phyloP scores from a whole-genome alignment of 2,113 vertebrate genomes.

The Psittacula cyanocephala region DNA sequence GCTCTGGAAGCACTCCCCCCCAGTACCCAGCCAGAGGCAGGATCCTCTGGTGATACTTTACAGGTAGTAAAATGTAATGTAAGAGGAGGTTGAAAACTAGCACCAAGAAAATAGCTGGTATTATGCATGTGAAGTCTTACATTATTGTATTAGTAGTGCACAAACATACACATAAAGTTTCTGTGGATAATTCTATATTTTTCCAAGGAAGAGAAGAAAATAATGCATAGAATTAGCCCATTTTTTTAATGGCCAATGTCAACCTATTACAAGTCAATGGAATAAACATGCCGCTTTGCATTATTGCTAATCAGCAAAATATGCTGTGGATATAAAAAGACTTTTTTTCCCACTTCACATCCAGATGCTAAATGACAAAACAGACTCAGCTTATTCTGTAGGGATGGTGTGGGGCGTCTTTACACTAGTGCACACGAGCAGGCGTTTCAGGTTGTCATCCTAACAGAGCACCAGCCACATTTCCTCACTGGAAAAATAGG shows the following conservation, averaged over 20 bases:
- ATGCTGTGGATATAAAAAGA: neutral
- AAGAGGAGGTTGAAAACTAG: neutral
- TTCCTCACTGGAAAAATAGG: neutral
- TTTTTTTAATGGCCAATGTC: neutral
- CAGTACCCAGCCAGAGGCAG: neutral
- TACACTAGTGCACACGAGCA: neutral
- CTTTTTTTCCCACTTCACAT: neutral
- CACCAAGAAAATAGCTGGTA: neutral
- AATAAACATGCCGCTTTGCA: neutral
- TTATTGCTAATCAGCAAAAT: slow-evolving; percentile 15
- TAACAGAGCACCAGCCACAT: neutral
- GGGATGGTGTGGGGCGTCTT: neutral
- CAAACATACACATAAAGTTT: neutral
- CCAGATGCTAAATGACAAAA: slow-evolving; percentile 19
- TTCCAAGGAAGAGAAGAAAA: neutral
- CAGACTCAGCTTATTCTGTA: neutral
- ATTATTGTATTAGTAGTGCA: neutral
- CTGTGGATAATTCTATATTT: neutral
- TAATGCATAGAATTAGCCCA: neutral
- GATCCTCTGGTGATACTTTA: neutral
- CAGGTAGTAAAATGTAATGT: neutral
- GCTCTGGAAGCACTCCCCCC: neutral
- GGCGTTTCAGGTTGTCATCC: neutral
- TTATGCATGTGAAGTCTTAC: accelerated
- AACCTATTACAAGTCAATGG: neutral